Base-by-base conservation (phyloP, 2,888 invertebrate genomes). In the Oasisia sp. region DNA sequence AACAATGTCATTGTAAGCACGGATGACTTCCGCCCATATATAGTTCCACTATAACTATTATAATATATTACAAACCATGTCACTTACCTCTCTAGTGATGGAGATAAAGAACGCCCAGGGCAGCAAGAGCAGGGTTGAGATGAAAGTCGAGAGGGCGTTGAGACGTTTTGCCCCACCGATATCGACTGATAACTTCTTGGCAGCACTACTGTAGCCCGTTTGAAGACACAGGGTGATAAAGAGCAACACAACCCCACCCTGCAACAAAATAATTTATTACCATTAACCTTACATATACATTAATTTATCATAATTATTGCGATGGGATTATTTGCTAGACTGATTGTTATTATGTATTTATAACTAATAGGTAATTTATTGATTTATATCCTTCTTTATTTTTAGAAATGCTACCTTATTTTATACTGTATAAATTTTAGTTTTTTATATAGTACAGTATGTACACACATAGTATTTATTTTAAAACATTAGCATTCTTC, bases 211-310 rank as follows among this genome's bases (percentile, higher is more conserved):
- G 93, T 96, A 97, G 38, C 96, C 96, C 19, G 96, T 96, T 92
- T 96, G 95, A 32, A 97, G 94, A 93, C 97, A 95, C 32, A 97
- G 94, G 0, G 97, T 96, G 4, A 96, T 91, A 90, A 97, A 95
- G 91, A 97, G 94, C 91, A 97, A 94, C 45, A 97, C 95, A n/a
- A 97, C 96, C 32, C 97, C 97, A 45, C 97, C 97, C 97, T 96
- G 19, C 93, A 94, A 74, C 74, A 74, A 38, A 38, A 38, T 38
- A 38, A 38, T 38, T 38, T 38, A 38, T 38, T 38, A 38, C 2
- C 4, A 38, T 38, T 38, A 38, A 38, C 1, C 38, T 38, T 38
- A 38, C 38, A 38, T 38, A 38, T 38, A 38, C 38, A 38, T 38
- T 38, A 38, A 38, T 38, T 38, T 38, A 38, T 38, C 38, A 38